Conservation (phyloP, 1,140 invertebrate species). For the Drosophila subobscura region DNA sequence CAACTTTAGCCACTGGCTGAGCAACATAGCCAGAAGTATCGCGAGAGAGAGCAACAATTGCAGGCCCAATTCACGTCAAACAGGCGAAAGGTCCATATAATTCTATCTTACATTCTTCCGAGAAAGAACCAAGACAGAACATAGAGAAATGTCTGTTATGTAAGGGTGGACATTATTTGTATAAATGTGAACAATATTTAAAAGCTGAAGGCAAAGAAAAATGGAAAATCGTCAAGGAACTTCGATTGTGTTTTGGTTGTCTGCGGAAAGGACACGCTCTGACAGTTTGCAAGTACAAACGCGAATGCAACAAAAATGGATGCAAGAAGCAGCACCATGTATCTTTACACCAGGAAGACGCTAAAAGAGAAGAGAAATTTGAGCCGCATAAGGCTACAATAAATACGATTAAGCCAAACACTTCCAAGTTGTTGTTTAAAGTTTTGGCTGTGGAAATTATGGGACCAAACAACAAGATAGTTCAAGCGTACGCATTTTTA, state of each 20-base stretch:
- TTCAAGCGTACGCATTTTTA: neutral
- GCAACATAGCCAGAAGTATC: neutral
- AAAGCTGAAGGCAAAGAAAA: no score
- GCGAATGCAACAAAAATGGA: neutral
- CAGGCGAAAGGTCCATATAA: neutral
- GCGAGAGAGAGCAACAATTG: neutral
- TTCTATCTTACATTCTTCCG: neutral
- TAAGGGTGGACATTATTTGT: no score
- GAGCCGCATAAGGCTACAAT: neutral
- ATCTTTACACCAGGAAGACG: neutral
- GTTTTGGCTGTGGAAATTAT: neutral
- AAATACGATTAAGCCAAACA: neutral
- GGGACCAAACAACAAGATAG: neutral
- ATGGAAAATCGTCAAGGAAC: no score
- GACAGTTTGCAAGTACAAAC: neutral
- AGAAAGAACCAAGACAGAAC: neutral
- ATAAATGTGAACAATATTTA: no score
- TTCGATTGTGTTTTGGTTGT: no score
- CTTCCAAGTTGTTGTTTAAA: neutral
- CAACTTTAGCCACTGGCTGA: conserved; percentile 16
- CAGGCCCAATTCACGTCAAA: no score
- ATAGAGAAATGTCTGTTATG: neutral
- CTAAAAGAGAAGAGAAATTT: neutral
- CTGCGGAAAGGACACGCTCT: no score
- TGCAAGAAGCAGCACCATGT: neutral